Percentiles rank a stretch among this genome's conserved stretches.
Evolutionary conservation across 2,888 invertebrate genomes (phyloP).

Genomic region (Hylaea fasciaria): DNA sequence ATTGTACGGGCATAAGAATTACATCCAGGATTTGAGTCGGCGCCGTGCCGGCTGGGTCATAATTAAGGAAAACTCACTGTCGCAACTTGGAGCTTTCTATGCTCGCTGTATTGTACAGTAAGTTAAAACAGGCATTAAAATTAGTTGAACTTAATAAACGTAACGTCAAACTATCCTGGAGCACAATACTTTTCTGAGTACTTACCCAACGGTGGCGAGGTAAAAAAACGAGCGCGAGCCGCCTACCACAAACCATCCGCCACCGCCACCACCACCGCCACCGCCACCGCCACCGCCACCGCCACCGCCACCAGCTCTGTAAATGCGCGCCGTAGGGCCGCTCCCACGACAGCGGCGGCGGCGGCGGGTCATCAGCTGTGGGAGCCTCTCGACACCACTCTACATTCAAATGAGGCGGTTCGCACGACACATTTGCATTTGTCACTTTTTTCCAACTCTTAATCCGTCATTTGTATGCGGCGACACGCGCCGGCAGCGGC

Average conservation of each 20-base stretch:
- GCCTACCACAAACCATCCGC: neutral
- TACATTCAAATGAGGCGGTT: conserved; percentile 37
- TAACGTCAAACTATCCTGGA: too few relatives aligned
- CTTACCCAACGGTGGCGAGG: neutral
- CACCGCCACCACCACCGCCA: neutral
- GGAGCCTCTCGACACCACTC: conserved; percentile 14
- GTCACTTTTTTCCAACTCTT: conserved; percentile 45
- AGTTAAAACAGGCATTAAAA: neutral
- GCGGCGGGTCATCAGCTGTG: neutral
- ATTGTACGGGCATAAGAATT: conserved; percentile 6
- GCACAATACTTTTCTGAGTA: too few relatives aligned
- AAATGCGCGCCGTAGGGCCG: neutral
- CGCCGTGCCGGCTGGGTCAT: neutral
- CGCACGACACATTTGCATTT: conserved; percentile 43
- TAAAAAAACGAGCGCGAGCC: too few relatives aligned
- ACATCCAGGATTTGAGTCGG: neutral
- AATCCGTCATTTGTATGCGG: conserved; percentile 54
- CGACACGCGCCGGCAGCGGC: conserved; percentile 36
- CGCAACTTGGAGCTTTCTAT: neutral
- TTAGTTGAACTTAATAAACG: too few relatives aligned
- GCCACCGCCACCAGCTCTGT: neutral
- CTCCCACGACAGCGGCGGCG: neutral
- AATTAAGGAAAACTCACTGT: neutral
- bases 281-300: neutral
- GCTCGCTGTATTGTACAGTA: neutral